These are phyloP conservation scores for Eristalinus sepulchralis DNA, from an alignment of 2,888 invertebrate species.

Conservation along the genomic window DNA sequence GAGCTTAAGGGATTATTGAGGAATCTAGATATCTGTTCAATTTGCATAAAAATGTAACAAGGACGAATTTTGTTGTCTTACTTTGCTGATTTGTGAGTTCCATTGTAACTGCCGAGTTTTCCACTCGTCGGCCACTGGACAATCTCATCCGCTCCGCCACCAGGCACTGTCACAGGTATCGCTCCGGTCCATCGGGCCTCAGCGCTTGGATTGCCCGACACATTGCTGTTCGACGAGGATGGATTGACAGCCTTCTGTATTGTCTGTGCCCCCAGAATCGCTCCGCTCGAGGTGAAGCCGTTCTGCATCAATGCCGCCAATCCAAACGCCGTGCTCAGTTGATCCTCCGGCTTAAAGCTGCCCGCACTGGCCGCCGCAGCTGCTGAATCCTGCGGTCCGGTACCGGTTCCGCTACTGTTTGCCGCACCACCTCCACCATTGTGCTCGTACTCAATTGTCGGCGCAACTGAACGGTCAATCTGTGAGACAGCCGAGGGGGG, in stretches of 20 bases:
- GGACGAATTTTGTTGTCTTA: neutral
- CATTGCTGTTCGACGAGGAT: constrained; percentile 72
- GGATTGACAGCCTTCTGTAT: constrained; percentile 76
- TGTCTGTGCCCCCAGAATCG: constrained; percentile 81
- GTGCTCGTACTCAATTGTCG: constrained; percentile 80
- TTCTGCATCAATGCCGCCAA: constrained; percentile 87
- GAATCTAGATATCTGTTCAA: too few species aligned
- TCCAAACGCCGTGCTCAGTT: constrained; percentile 87
- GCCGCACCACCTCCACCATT: constrained; percentile 72
- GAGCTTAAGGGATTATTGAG: too few species aligned
- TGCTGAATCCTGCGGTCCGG: constrained; percentile 73
- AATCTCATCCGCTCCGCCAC: constrained; percentile 73
- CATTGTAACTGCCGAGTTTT: constrained; percentile 90
- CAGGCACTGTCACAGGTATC: constrained; percentile 83
- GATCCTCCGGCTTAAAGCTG: constrained; percentile 86
- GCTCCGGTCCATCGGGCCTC: constrained; percentile 83
- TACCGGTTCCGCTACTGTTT: constrained; percentile 32
- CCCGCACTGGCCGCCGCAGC: constrained; percentile 76
- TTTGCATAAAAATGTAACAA: too few species aligned
- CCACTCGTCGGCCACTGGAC: constrained; percentile 85
- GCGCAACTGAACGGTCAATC: constrained; percentile 80
- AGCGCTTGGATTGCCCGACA: constrained; percentile 60
- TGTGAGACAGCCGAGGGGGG: constrained; percentile 72
- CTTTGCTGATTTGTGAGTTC: constrained; percentile 84
- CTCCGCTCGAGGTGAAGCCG: constrained; percentile 83